Evolutionary conservation across 2,797 vertebrate species (phyloP), one percentile per base, ranked within the genome.

Genomic region (Poecilia wingei): DNA sequence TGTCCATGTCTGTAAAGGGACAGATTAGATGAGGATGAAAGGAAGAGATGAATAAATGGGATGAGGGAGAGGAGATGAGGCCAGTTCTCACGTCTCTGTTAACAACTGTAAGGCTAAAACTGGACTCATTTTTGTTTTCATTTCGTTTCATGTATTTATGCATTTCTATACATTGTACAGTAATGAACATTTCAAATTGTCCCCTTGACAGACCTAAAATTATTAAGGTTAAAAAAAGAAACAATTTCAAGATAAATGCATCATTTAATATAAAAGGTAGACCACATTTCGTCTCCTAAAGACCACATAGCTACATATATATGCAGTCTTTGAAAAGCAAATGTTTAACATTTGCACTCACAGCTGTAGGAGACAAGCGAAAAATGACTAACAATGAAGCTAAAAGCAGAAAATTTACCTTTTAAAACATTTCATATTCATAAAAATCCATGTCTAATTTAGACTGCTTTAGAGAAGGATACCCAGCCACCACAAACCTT

Each of bases 1-100:
- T 89, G 75, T 80, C 68, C 72, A 46, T 16, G 22, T 76, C 43
- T 79, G 71, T 82, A 18, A 49, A 80, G 80, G 80, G 76, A 75
- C 0, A 74, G 84, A 83, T 90, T 85, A 89, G 47, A 84, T 28
- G 57, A 80, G 71, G 39, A 75, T 43, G 43, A 82, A 45, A 2
- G 53, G 45, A 4, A 46, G 39, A 46, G 36, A 77, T 68, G 20
- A 41, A 25, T 5, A 68, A 36, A 39, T 41, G 20, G 20, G 10
- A 41, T 25, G 20, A 25, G 77, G 33, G n/a, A 66, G 49, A 57
- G 49, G 31, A 36, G 64, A 39, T 36, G 0, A 68, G 20, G 1
- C 8, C 20, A 41, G 8, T 39, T 68, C 41, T 41, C 8, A 25
- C 36, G 25, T 68, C 4, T 68, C 8, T 68, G 64, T 41, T 39